These are phyloP conservation scores for Hypomecis punctinalis DNA, from an alignment of 2,888 invertebrate genomes.

Conservation along the genomic window DNA sequence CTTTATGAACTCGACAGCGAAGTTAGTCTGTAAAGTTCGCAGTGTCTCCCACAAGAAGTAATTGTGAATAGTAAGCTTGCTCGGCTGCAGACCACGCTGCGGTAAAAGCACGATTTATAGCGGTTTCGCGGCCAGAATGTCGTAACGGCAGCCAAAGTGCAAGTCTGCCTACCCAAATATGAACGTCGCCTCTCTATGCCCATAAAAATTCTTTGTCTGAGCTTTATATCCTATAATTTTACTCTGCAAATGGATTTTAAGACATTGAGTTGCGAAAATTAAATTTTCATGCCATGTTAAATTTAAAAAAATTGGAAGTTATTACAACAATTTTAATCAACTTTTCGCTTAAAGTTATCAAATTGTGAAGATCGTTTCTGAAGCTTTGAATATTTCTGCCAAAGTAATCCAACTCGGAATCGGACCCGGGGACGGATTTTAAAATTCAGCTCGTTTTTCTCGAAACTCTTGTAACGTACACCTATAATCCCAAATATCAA, in stretches of 20 bases:
- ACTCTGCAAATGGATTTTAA: slow-evolving; percentile 18
- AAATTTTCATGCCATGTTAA: slow-evolving; percentile 6
- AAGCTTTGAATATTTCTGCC: slow-evolving; percentile 23
- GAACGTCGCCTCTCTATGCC: slow-evolving; percentile 56
- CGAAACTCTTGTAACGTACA: slow-evolving; percentile 16
- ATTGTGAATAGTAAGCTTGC: slow-evolving; percentile 55
- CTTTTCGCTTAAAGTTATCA: slow-evolving; percentile 17
- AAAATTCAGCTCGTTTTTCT: slow-evolving; percentile 23
- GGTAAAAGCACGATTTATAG: slow-evolving; percentile 69
- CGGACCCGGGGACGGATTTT: slow-evolving; percentile 16
- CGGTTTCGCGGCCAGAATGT: slow-evolving; percentile 69
- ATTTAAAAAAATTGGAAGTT: slow-evolving; percentile 4
- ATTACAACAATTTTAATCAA: slow-evolving; percentile 27
- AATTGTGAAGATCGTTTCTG: slow-evolving; percentile 20
- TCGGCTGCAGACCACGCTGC: slow-evolving; percentile 68
- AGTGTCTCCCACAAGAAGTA: slow-evolving; percentile 59
- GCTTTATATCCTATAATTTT: slow-evolving; percentile 48
- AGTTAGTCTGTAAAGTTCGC: slow-evolving; percentile 49
- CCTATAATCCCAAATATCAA: slow-evolving; percentile 32
- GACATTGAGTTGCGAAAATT: slow-evolving; percentile 15
- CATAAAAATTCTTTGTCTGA: slow-evolving; percentile 66
- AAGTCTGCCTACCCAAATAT: slow-evolving; percentile 59
- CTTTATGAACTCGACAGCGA: slow-evolving; percentile 16
- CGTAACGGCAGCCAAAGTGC: slow-evolving; percentile 62
- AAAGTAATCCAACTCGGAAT: slow-evolving; percentile 23